Conservation (phyloP, 1,140 invertebrate genomes). For the Elysia chlorotica region DNA sequence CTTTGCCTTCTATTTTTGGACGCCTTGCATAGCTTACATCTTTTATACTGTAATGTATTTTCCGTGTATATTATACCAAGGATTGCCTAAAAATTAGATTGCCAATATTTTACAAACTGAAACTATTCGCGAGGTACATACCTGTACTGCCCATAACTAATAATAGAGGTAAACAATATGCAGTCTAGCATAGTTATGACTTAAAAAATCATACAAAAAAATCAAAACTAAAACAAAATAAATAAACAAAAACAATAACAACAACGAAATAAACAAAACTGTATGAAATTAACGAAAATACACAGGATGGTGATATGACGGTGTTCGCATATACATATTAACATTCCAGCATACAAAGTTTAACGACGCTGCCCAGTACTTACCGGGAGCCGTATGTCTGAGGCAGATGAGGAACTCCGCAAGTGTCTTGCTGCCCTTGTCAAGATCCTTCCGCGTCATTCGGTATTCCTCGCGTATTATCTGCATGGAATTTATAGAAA, state of each 20-base stretch:
- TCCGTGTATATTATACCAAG: too few relatives aligned
- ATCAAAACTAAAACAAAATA: background rate
- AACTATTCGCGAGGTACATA: too few relatives aligned
- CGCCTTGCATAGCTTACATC: too few relatives aligned
- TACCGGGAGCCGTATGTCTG: slow-evolving; percentile 15
- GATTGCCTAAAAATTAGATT: too few relatives aligned
- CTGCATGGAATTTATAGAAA: background rate
- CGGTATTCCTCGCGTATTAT: slow-evolving; percentile 13
- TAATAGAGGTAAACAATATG: background rate
- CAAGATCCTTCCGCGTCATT: background rate
- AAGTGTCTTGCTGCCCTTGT: background rate
- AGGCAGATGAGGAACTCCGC: background rate
- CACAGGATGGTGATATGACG: background rate
- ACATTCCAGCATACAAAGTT: too few relatives aligned
- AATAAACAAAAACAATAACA: background rate
- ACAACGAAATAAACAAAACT: background rate
- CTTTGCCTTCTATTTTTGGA: too few relatives aligned
- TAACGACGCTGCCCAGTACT: background rate
- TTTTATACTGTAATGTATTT: too few relatives aligned
- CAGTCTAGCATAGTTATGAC: background rate
- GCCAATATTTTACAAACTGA: too few relatives aligned
- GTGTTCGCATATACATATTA: background rate
- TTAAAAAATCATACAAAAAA: background rate
- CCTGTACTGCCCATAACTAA: background rate
- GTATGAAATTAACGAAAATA: background rate